Base-by-base conservation (phyloP, 2,888 invertebrate species). In the Drosophila eohydei region DNA sequence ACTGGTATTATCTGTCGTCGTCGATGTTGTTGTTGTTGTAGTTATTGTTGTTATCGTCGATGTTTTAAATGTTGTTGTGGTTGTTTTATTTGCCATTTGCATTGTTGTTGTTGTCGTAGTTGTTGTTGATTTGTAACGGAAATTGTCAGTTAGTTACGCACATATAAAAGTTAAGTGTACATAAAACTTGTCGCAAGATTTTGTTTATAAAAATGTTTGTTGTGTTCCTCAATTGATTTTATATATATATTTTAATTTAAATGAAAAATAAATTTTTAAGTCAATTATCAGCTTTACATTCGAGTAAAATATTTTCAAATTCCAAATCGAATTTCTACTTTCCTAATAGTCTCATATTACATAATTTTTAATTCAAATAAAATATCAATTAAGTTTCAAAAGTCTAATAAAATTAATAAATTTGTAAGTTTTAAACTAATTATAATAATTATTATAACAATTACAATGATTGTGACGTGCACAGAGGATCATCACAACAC, bases 1-100 rank as follows among this genome's bases (percentile, higher is more conserved):
- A 99, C 98, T 83, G 99, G 98, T 94, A 99, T 98, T 92, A 99
- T 98, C 99, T 99, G 81, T 95, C 28, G 85, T 94, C 92, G 75
- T 75, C 46, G 57, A 63, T 32, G 56, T 46, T 11, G 43, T 71
- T 36, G 54, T 61, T 16, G 64, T 61, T 28, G 60, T 60, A 30
- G 54, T 52, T 63, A 16, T 66, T 56, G 86, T 94, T 92, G 21
- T 30, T 94, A 21, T 21, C 21, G 21, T 21, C 21, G 21, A 21
- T 21, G 21, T 21, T 21, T 21, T 21, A 21, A 21, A 21, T 21
- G 57, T 48, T 48, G 38, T 63, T 50, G 69, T 71, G 61, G 52
- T 67, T 34, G 73, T 94, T 92, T 67, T 40, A 68, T 94, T 92
- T 77, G 34, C 55, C 54, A 55, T 32, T 43, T 50, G 56, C 48